These are phyloP conservation scores for Latrodectus hesperus DNA, from an alignment of 2,888 invertebrate species.

Conservation along the genomic window DNA sequence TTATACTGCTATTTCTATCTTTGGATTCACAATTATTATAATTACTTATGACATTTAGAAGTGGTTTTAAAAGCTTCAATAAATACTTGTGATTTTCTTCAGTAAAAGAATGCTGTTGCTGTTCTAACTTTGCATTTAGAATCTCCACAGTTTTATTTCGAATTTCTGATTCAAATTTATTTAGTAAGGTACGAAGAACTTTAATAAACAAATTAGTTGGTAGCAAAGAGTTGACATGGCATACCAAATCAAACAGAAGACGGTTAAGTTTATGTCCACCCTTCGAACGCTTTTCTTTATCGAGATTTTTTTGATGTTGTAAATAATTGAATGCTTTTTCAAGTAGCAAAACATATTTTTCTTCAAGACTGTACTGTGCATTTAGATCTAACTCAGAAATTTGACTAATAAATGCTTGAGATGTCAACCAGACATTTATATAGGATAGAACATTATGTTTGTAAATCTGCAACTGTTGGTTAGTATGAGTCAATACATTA, in stretches of 20 bases:
- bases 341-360: slow-evolving; percentile 80
- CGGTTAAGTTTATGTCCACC: slow-evolving; percentile 6
- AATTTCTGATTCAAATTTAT: slow-evolving; percentile 83
- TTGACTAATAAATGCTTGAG: slow-evolving; percentile 82
- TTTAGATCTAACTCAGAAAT: slow-evolving; percentile 78
- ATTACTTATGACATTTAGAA: slow-evolving; percentile 80
- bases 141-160: slow-evolving; percentile 89
- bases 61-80: slow-evolving; percentile 74
- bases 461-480: slow-evolving; percentile 87
- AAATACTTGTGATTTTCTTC: slow-evolving; percentile 27
- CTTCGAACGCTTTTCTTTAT: not conserved
- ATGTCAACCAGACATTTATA: slow-evolving; percentile 82
- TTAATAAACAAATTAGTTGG: slow-evolving; percentile 79
- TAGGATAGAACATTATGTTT: slow-evolving; percentile 87
- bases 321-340: slow-evolving; percentile 73
- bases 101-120: slow-evolving; percentile 76
- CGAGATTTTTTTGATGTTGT: slow-evolving; percentile 58
- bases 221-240: slow-evolving; percentile 78
- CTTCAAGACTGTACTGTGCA: slow-evolving; percentile 78
- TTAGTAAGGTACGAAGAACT: slow-evolving; percentile 83
- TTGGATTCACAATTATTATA: slow-evolving; percentile 75
- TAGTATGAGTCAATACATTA: slow-evolving; percentile 74
- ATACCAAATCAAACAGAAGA: slow-evolving; percentile 42
- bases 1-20: slow-evolving; percentile 80
- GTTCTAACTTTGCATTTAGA: slow-evolving; percentile 86